Evolutionary conservation across 2,797 vertebrate species (phyloP).

Genomic region (Nannoperca obscura): DNA sequence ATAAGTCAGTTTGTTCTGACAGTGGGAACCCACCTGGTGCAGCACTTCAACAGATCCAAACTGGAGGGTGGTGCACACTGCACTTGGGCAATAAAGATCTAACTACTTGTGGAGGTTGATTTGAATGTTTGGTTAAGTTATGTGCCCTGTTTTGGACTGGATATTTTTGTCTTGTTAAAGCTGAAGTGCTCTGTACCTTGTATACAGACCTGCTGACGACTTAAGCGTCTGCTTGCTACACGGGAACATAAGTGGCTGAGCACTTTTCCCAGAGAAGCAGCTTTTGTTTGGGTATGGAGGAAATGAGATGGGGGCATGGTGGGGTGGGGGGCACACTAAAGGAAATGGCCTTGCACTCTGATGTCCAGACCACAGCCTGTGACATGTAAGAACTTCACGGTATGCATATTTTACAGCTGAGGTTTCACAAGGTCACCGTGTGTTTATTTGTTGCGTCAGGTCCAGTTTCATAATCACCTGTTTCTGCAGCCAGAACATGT

Average conservation of each 20-base stretch:
- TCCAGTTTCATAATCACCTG: conserved; percentile 59
- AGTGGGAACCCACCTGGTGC: conserved; percentile 36
- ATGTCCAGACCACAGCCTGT: conserved; percentile 65
- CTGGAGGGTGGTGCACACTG: not conserved
- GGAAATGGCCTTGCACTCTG: conserved; percentile 75
- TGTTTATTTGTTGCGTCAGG: conserved; percentile 61
- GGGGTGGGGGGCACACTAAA: conserved; percentile 54
- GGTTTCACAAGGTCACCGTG: conserved; percentile 64
- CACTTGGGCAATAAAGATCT: conserved; percentile 14
- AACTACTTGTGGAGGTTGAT: conserved; percentile 19
- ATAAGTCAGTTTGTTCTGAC: conserved; percentile 11
- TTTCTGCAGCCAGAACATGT: conserved; percentile 9
- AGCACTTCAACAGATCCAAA: conserved; percentile 34
- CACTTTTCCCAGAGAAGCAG: conserved; percentile 69
- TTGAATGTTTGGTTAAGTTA: conserved; percentile 27
- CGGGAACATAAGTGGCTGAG: conserved; percentile 58
- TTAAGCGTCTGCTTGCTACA: conserved; percentile 10
- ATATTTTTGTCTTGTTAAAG: conserved; percentile 23
- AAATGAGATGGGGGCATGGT: conserved; percentile 63
- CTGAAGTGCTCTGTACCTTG: conserved; percentile 29
- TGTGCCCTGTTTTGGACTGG: conserved; percentile 1
- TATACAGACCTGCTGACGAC: conserved; percentile 45
- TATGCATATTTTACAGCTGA: conserved; percentile 54
- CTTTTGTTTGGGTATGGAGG: conserved; percentile 80
- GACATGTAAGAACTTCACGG: conserved; percentile 57